Evolutionary conservation across 2,797 vertebrate genomes (phyloP).

Genomic region (Anguilla marmorata): DNA sequence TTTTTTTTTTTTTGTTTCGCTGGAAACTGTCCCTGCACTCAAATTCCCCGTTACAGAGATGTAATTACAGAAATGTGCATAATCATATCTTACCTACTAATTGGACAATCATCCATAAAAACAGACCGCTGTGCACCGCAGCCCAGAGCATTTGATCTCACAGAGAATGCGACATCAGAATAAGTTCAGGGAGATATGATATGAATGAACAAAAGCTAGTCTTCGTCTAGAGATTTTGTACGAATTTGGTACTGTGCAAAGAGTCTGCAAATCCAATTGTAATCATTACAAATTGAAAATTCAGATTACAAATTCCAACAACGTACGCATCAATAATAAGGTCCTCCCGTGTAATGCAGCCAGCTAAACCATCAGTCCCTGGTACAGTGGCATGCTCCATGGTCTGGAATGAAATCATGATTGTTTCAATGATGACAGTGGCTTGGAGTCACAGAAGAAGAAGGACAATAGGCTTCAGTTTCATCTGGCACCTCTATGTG

Average conservation of each 20-base stretch:
- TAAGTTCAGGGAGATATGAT: not conserved
- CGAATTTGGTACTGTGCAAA: not conserved
- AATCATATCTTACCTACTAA: conserved; percentile 12
- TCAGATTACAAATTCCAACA: not conserved
- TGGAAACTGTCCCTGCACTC: not conserved
- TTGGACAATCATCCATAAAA: conserved; percentile 11
- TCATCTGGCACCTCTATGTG: no score
- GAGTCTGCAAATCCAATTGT: not conserved
- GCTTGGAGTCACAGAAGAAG: no score
- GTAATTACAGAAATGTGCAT: conserved; percentile 22
- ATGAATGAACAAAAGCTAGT: not conserved
- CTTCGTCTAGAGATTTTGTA: not conserved
- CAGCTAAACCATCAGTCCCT: not conserved
- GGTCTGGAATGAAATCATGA: no score
- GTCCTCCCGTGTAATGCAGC: not conserved
- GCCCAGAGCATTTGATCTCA: not conserved
- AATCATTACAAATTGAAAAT: not conserved
- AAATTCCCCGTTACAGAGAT: conserved; percentile 6
- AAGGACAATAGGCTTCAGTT: no score
- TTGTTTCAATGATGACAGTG: no score
- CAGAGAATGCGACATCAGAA: not conserved
- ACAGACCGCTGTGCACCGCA: not conserved
- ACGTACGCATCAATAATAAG: not conserved
- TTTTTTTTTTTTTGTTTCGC: not conserved
- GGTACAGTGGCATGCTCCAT: not conserved